Percentiles rank a stretch among this genome's conserved stretches.
These are phyloP conservation scores for Typhlichthys eigenmanni DNA, from an alignment of 2,797 vertebrate genomes.

Conservation along the genomic window DNA sequence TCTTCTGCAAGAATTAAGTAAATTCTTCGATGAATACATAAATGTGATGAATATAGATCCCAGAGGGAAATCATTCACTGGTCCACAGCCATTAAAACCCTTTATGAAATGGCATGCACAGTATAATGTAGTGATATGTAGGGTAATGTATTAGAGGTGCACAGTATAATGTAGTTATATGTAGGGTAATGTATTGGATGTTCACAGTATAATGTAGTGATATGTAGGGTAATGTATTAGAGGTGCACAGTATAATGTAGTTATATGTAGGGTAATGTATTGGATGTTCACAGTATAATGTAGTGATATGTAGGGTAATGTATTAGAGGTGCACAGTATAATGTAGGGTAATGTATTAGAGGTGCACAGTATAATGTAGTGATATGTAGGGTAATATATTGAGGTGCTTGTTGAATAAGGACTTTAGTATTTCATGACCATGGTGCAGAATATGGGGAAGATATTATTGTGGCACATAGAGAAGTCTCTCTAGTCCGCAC, in stretches of 20 bases:
- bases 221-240: background rate
- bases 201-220: no score
- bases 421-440: slow-evolving; percentile 14
- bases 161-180: no score
- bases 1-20: background rate
- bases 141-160: background rate
- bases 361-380: no score
- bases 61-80: no score
- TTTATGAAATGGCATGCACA: no score
- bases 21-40: background rate
- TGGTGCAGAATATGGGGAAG: background rate
- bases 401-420: background rate
- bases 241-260: no score
- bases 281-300: no score
- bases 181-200: background rate
- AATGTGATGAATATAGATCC: background rate
- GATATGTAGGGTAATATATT: background rate
- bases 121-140: no score
- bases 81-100: no score
- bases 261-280: no score
- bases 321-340: no score
- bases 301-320: background rate
- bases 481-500: slow-evolving; percentile 33
- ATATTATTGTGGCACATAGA: slow-evolving; percentile 28
- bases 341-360: background rate